Base-by-base conservation (phyloP, 2,888 invertebrate species). In the Rhingia campestris region DNA sequence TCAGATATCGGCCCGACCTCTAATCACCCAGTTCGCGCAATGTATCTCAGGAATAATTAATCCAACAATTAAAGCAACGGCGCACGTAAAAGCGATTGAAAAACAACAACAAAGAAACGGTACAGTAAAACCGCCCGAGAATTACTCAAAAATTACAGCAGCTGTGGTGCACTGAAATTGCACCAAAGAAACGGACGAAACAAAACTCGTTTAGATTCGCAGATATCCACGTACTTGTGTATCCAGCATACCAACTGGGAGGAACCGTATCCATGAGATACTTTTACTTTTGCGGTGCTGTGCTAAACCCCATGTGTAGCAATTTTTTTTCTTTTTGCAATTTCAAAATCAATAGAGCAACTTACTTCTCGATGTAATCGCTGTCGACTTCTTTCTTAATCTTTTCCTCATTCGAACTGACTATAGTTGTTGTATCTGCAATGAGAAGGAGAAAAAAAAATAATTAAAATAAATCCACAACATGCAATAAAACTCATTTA, bases 361-460 rank as follows among this genome's bases (percentile, higher is more conserved):
- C 90, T 90, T 73, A 90, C 90, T 90, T 91, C 87, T 90, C 90
- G 86, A 90, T 90, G 86, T 89, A 90, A 88, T 90, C 90, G 86
- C 89, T 87, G 87, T 90, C 90, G 76, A 90, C 88, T 88, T 91
- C 90, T 86, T 90, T 91, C 87, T 89, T 89, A 10, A 90, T 88
- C 86, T 90, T 90, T 61, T 89, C 88, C 87, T 89, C 90, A 67
- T 88, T 87, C 67, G 88, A 87, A 73, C 88, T 89, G 49, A 86
- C 86, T 49, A 89, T 88, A 51, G 88, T 88, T n/a, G 88, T 88
- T 10, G 88, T 87, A 86, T 90, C 90, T 90, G 87, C 49, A 84
- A 84, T 32, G 53, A 45, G n/a, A 70, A 30, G 61, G 6, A 61
- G 10, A 66, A 70, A 33, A 54, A 37, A 47, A 12, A 47, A 6